Percentiles rank a stretch among this genome's conserved stretches.
Conservation (phyloP, 2,797 vertebrate genomes). For the Hafferia zeledoni region DNA sequence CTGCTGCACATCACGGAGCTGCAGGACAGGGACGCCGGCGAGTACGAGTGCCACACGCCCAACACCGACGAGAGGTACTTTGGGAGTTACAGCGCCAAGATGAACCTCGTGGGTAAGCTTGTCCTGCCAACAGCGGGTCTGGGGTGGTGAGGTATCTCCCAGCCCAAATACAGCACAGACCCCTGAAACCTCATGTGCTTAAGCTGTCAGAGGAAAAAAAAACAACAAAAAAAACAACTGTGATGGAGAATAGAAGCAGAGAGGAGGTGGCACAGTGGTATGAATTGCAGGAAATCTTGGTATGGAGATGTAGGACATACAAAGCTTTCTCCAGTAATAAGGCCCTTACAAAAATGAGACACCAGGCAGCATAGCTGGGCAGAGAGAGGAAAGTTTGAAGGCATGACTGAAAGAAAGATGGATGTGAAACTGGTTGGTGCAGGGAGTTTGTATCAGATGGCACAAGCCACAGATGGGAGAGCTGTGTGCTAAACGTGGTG, state of each 20-base stretch:
- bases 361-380: accelerated
- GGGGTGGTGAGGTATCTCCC: accelerated
- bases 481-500: not conserved
- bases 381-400: not conserved
- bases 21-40: slow-evolving; percentile 83
- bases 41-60: slow-evolving; percentile 92
- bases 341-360: not conserved
- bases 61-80: slow-evolving; percentile 61
- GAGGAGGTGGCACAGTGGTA: not conserved
- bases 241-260: not conserved
- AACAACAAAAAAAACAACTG: not conserved
- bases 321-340: not conserved
- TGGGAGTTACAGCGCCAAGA: slow-evolving; percentile 81
- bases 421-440: accelerated
- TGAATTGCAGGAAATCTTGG: not conserved
- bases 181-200: accelerated
- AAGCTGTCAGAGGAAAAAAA: not conserved
- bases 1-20: slow-evolving; percentile 88
- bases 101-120: slow-evolving; percentile 77
- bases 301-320: accelerated
- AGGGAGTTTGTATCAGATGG: not conserved
- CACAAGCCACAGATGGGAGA: not conserved
- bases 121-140: accelerated
- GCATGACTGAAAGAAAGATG: not conserved
- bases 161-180: accelerated